Evolutionary conservation across 92 coral and sea anemone genomes (phyloP), one percentile per base, ranked within the genome.

Genomic region (Ricordea florida): DNA sequence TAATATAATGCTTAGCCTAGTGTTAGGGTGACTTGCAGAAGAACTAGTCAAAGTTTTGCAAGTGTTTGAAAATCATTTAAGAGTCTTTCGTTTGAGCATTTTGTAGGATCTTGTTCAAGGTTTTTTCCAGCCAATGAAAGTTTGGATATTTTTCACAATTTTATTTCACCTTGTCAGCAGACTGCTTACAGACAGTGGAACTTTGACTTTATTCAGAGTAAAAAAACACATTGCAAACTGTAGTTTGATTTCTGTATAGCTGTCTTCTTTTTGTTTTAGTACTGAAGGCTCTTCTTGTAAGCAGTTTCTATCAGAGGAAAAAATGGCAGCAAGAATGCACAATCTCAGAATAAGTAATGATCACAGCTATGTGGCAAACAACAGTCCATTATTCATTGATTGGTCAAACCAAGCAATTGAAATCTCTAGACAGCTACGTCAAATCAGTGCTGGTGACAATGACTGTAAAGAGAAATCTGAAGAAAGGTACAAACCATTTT

Each of bases 261-360:
- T n/a, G 37, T 13, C 15, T 24, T 0, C 14, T 22, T 40, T 72
- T 28, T 24, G 13, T 52, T 85, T 23, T 18, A 85, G 90, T 16
- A 52, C 67, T 15, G 57, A 69, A 38, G 81, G 88, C 37, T 90
- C 90, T 41, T 69, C 93, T 46, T 66, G 79, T 30, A 96, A 96
- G 66, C 93, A 84, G 33, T 74, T 74, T 17, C 79, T 96, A 16
- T 88, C 97, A 18, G 99, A 93, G 38, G 98, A 92, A 59, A 86
- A 75, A 74, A 96, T 96, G 99, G 97, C 99, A 7, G 97, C 97
- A 70, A 85, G 86, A 71, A 92, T 96, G 97, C 88, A 96, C 85
- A 89, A 89, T 50, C 79, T 96, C 36, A 64, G 83, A 56, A 96
- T 96, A 41, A 92, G 93, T 51, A 92, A 55, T 61, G 96, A 96